Evolutionary conservation across 2,888 invertebrate species (phyloP).

Genomic region (Deroplatys truncata): DNA sequence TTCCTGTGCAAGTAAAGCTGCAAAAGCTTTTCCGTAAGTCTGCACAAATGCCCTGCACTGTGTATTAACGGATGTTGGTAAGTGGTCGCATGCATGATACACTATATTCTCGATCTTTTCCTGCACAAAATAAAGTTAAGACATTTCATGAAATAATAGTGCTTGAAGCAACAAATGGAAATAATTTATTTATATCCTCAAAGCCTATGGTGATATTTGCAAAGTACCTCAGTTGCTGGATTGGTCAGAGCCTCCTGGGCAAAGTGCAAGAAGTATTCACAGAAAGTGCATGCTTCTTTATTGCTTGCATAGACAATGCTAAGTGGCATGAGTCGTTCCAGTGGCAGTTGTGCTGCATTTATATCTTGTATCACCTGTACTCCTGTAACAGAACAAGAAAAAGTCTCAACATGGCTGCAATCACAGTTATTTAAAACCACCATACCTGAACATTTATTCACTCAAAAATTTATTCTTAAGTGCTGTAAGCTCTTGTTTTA

Average conservation of each 20-base stretch:
- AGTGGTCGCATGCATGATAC: slow-evolving; percentile 61
- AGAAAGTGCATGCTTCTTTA: slow-evolving; percentile 65
- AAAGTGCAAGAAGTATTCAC: slow-evolving; percentile 78
- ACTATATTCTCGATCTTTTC: slow-evolving; percentile 64
- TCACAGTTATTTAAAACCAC: too few species aligned
- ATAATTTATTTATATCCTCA: not conserved
- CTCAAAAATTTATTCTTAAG: too few species aligned
- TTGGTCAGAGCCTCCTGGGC: slow-evolving; percentile 69
- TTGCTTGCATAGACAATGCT: slow-evolving; percentile 37
- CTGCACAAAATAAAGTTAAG: slow-evolving; percentile 44
- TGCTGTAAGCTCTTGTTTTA: too few species aligned
- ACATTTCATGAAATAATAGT: too few species aligned
- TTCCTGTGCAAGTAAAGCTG: slow-evolving; percentile 73
- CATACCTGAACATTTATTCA: too few species aligned
- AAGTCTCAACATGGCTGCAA: too few species aligned
- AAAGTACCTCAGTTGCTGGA: slow-evolving; percentile 59
- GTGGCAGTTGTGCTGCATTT: slow-evolving; percentile 48
- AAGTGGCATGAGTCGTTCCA: slow-evolving; percentile 43
- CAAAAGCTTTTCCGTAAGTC: slow-evolving; percentile 73
- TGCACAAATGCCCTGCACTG: slow-evolving; percentile 73
- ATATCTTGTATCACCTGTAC: slow-evolving; percentile 33
- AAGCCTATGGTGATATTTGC: too few species aligned
- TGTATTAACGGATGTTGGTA: slow-evolving; percentile 58
- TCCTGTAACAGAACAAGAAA: not conserved
- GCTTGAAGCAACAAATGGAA: not conserved